A percentile compares a stretch with the other conserved stretches of the same genome.
Conservation (phyloP, 2,113 vertebrate genomes). For the Trematomus loennbergii region DNA sequence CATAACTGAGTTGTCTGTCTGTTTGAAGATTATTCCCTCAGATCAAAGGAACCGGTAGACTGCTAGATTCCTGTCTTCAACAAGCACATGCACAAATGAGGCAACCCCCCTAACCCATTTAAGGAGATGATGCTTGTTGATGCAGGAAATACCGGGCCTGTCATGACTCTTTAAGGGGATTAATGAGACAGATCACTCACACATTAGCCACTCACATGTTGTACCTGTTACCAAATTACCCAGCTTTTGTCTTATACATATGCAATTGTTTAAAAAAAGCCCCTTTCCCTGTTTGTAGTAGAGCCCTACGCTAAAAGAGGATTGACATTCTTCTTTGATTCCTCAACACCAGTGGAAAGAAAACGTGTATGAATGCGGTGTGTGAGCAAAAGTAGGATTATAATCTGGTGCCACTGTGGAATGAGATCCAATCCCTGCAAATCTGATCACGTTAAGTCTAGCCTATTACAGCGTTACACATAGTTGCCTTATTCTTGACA, state of each 20-base stretch:
- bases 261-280: constrained; percentile 4
- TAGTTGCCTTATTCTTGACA: constrained; percentile 30
- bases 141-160: constrained; percentile 68
- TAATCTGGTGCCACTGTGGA: constrained; percentile 53
- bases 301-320: background rate
- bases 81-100: constrained; percentile 70
- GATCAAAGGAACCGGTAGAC: constrained; percentile 76
- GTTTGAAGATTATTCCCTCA: constrained; percentile 76
- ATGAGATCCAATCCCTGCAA: constrained; percentile 53
- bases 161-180: constrained; percentile 63
- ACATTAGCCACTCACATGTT: constrained; percentile 55
- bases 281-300: background rate
- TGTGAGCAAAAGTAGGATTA: constrained; percentile 15
- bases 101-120: constrained; percentile 67
- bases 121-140: constrained; percentile 70
- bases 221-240: constrained; percentile 34
- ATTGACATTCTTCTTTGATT: constrained; percentile 39
- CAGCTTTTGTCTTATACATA: background rate
- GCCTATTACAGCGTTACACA: constrained; percentile 31
- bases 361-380: background rate
- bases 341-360: constrained; percentile 13
- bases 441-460: constrained; percentile 52
- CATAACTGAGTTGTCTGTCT: constrained; percentile 70
- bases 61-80: constrained; percentile 70
- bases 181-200: constrained; percentile 65